These are phyloP conservation scores for Cheilinus undulatus DNA, from an alignment of 2,113 vertebrate species.

Conservation along the genomic window DNA sequence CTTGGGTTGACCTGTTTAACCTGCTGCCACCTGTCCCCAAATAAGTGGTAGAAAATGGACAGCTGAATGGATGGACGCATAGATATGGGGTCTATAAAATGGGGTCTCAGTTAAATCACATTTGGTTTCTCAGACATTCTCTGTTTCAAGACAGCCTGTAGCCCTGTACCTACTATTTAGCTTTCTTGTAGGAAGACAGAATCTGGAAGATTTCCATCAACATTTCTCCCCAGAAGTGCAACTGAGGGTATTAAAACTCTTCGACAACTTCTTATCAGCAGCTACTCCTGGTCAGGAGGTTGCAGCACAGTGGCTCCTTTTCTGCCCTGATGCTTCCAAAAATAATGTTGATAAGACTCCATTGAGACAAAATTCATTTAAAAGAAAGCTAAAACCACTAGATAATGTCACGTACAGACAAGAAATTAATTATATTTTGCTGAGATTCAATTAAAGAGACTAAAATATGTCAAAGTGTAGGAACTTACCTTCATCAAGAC, in stretches of 20 bases:
- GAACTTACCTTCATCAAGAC: not conserved
- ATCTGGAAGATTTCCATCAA: not conserved
- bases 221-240: constrained; percentile 1
- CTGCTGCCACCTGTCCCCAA: too few relatives aligned
- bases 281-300: not conserved
- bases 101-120: too few relatives aligned
- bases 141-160: too few relatives aligned
- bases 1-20: too few relatives aligned
- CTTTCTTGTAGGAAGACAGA: too few relatives aligned
- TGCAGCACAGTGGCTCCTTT: constrained; percentile 3
- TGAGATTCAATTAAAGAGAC: not conserved
- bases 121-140: too few relatives aligned
- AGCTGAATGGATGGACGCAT: too few relatives aligned
- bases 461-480: not conserved
- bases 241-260: not conserved
- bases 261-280: constrained; percentile 21
- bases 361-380: constrained; percentile 10
- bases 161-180: too few relatives aligned
- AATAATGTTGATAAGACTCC: constrained; percentile 23
- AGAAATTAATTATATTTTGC: constrained; percentile 9
- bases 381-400: constrained; percentile 28
- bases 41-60: too few relatives aligned
- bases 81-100: too few relatives aligned
- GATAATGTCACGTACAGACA: not conserved
- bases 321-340: constrained; percentile 9